Evolutionary conservation across 2,797 vertebrate species (phyloP), one percentile per base, ranked within the genome.

Genomic region (Rhynchonycteris naso): DNA sequence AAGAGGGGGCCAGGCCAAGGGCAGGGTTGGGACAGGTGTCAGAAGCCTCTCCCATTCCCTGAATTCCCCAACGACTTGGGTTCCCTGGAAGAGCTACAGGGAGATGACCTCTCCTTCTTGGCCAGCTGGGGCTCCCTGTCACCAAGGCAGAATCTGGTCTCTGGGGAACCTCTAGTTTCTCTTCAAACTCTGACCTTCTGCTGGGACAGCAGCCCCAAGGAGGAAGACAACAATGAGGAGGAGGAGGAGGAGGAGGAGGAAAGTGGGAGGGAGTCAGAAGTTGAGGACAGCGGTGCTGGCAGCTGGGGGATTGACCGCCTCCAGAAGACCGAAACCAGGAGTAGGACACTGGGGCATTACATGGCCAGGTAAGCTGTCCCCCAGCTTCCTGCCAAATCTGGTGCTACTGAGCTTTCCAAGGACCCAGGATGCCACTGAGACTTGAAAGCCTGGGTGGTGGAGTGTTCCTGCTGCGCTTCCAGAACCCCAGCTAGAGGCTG

Each of bases 101-200:
- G 76, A 33, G 88, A 76, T 0, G 22, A 28, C 52, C 47, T 80
- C 24, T 79, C 69, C 6, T 14, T 74, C 22, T 93, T 93, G 93
- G 15, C 35, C n/a, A 16, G 5, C 50, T 94, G 74, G 94, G 65
- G 50, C 14, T 63, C 80, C 35, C 68, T 35, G 1, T 61, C 81
- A 11, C 72, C 82, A 9, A 28, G 5, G 16, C 54, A 1, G n/a
- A 12, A 54, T 26, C 85, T 96, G 52, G 35, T 61, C 74, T 68
- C 94, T 3, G 56, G 59, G 0, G 30, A 95, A 30, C 93, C 95
- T 86, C 81, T 87, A 3, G n/a, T 97, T 93, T 93, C 97, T 90
- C 9, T 98, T 7, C 88, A 72, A 68, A 97, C 93, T 0, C 81
- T 97, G 82, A 97, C 93, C 72, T 80, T 98, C 92, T 86, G 95